phyloP scores from a whole-genome alignment of 2,797 vertebrate genomes.

The Coccyzus lansbergi region DNA sequence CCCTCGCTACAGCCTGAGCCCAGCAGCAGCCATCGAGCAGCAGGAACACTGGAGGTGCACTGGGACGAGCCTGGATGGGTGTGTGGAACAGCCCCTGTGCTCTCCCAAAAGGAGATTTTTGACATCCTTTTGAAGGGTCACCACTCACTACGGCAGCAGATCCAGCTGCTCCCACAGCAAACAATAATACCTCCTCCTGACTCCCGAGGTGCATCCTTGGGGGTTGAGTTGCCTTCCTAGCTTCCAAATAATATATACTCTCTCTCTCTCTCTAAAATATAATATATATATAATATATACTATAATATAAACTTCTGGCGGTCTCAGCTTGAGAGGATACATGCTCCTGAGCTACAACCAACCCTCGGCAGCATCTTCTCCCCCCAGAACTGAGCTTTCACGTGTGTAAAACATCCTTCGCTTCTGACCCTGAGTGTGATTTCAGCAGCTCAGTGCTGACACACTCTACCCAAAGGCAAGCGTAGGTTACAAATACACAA shows the following conservation, averaged over 20 bases:
- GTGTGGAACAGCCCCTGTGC: accelerated
- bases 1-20: background rate
- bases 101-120: background rate
- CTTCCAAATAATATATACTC: no score
- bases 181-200: background rate
- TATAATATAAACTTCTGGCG: background rate
- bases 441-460: background rate
- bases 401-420: background rate
- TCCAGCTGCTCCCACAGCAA: background rate
- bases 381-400: background rate
- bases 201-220: background rate
- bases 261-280: no score
- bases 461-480: background rate
- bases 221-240: background rate
- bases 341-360: background rate
- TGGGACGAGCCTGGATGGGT: background rate
- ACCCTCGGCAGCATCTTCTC: background rate
- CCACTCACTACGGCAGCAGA: accelerated
- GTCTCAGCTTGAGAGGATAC: background rate
- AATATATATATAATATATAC: no score
- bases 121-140: background rate
- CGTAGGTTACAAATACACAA: background rate
- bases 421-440: accelerated
- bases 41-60: background rate
- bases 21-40: background rate